Evolutionary conservation across 2,113 vertebrate genomes (phyloP).

Genomic region (Oreotragus oreotragus): DNA sequence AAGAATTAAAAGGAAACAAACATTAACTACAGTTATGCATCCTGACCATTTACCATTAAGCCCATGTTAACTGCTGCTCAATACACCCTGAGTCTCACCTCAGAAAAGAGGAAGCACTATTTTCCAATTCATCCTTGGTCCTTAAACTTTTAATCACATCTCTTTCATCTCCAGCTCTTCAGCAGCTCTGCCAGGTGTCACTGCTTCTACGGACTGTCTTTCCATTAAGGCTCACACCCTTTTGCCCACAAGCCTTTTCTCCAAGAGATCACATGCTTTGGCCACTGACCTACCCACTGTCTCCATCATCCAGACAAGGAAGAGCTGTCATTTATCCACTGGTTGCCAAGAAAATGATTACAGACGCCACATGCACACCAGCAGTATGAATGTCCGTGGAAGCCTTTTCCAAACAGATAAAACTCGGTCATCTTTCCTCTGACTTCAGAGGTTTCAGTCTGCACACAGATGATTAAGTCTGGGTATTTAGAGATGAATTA

Average conservation of each 20-base stretch:
- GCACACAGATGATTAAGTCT: background rate
- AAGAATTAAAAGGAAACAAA: background rate
- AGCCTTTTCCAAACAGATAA: background rate
- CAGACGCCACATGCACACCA: background rate
- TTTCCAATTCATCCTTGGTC: background rate
- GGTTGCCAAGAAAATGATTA: constrained; percentile 8
- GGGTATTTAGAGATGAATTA: background rate
- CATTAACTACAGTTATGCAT: background rate
- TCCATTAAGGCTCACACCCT: background rate
- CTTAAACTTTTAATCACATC: background rate
- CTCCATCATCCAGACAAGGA: background rate
- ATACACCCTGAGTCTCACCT: background rate
- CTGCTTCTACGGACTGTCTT: background rate
- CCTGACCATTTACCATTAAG: background rate
- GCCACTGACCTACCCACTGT: background rate
- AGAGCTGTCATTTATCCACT: background rate
- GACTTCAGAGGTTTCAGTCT: background rate
- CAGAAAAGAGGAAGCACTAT: background rate
- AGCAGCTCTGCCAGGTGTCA: background rate
- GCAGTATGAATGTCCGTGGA: background rate
- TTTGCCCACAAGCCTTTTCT: background rate
- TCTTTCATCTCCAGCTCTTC: background rate
- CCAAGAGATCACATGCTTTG: background rate
- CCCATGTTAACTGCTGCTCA: background rate
- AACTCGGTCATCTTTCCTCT: background rate